Evolutionary conservation across 1,140 invertebrate species (phyloP), one percentile per base, ranked within the genome.

Genomic region (Penaeus vannamei): DNA sequence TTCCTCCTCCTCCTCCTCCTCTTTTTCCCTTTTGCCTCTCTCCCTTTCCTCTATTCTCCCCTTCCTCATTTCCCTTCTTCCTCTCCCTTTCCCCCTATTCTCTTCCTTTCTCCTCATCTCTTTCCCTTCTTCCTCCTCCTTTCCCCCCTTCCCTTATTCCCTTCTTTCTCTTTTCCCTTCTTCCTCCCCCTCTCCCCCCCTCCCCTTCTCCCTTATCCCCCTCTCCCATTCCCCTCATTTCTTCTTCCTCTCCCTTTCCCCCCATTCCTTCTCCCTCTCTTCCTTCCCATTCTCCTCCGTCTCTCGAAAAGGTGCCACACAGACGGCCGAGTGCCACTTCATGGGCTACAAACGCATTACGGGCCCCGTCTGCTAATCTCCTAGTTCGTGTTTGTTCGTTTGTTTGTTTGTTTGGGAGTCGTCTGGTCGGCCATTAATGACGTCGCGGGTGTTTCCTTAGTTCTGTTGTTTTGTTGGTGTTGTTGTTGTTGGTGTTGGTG

Each of bases 91-190:
- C n/a, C 60, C 10, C 29, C 26, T 80, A 29, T 80, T 23, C 46
- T 23, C 46, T 23, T 80, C 26, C 46, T 42, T 82, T 59, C 60
- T 59, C 60, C 80, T 82, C 80, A 59, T 59, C 60, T 59, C 60
- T 59, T 60, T 26, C 10, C 23, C 61, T 60, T 23, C 60, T 53
- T 5, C 32, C 80, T 59, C n/a, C n/a, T n/a, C n/a, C 80, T 82
- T 59, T 82, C 80, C 60, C 59, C 61, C 81, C n/a, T 29, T 83
- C 59, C 59, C 83, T 32, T 26, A 64, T 32, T 69, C 83, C 26
- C 32, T 62, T 59, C 22, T n/a, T 19, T 32, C 32, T 22, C 19
- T 5, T 2, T 36, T 46, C 61, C 81, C 60, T 46, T 60, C 46
- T 60, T 59, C n/a, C 59, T 20, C n/a, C 5, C 62, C 53, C 61